Conservation (phyloP, 2,797 vertebrate genomes). For the Mormyrus hasselquistii region DNA sequence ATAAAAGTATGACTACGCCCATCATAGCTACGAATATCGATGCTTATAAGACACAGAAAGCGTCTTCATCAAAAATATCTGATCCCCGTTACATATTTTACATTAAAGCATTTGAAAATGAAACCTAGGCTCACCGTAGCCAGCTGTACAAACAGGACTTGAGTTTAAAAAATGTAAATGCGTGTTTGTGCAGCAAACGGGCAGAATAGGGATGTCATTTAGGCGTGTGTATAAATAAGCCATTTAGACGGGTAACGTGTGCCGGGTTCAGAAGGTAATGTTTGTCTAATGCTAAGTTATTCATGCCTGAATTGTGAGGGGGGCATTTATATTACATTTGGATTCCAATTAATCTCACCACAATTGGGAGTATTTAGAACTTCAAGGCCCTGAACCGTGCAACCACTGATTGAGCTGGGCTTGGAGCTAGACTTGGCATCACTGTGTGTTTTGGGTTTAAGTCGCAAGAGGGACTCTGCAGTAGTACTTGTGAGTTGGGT, state of each 20-base stretch:
- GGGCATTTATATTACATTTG: constrained; percentile 6
- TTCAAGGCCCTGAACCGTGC: not conserved
- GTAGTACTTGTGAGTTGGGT: not conserved
- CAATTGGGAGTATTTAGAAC: not conserved
- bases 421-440: not conserved
- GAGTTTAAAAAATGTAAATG: not conserved
- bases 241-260: not conserved
- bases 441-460: not conserved
- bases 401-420: not conserved
- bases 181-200: not conserved
- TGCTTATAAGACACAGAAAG: not conserved
- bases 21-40: not conserved
- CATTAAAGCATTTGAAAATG: not conserved
- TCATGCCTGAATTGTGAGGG: not conserved
- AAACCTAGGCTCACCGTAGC: not conserved
- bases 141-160: not conserved
- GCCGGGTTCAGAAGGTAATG: constrained; percentile 10
- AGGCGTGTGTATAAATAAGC: not conserved
- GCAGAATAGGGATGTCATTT: not conserved
- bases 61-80: not conserved
- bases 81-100: not conserved
- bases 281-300: constrained; percentile 7
- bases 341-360: not conserved
- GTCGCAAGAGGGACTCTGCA: not conserved
- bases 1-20: not conserved